Conservation (phyloP, 1,140 invertebrate genomes). For the Antheraea pernyi region DNA sequence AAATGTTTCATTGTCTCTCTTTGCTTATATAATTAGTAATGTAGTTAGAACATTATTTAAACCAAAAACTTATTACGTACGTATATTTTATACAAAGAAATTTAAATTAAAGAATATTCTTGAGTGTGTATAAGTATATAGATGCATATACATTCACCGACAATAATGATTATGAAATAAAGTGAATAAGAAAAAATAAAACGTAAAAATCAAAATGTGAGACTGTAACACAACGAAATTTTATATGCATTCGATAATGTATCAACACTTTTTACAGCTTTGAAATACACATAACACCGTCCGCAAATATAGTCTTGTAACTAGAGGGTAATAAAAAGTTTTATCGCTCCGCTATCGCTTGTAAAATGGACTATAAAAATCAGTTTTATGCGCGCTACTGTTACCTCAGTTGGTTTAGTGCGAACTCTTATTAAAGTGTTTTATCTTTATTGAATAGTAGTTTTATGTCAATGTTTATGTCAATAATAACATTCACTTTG, state of each 20-base stretch:
- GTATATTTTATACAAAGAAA: too few relatives aligned
- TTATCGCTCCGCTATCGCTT: slow-evolving; percentile 27
- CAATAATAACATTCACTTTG: not conserved
- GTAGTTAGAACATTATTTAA: too few relatives aligned
- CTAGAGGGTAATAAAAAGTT: slow-evolving; percentile 16
- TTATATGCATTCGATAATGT: slow-evolving; percentile 9
- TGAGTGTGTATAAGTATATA: too few relatives aligned
- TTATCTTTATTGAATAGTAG: not conserved
- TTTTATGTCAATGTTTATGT: not conserved
- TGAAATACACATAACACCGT: slow-evolving; percentile 16
- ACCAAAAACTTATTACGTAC: too few relatives aligned
- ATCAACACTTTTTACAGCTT: slow-evolving; percentile 21
- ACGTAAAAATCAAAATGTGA: not conserved
- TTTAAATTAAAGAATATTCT: too few relatives aligned
- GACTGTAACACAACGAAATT: not conserved
- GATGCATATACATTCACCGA: too few relatives aligned
- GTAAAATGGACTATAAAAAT: slow-evolving; percentile 34
- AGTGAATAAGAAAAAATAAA: not conserved
- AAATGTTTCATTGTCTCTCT: too few relatives aligned
- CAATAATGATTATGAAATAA: not conserved
- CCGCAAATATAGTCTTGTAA: slow-evolving; percentile 14
- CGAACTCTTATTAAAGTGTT: not conserved
- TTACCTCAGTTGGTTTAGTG: not conserved
- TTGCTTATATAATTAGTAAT: too few relatives aligned
- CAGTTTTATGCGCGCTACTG: slow-evolving; percentile 27